Percentiles rank a stretch among this genome's conserved stretches.
Conservation (phyloP, 2,113 vertebrate species). For the Colossoma macropomum region DNA sequence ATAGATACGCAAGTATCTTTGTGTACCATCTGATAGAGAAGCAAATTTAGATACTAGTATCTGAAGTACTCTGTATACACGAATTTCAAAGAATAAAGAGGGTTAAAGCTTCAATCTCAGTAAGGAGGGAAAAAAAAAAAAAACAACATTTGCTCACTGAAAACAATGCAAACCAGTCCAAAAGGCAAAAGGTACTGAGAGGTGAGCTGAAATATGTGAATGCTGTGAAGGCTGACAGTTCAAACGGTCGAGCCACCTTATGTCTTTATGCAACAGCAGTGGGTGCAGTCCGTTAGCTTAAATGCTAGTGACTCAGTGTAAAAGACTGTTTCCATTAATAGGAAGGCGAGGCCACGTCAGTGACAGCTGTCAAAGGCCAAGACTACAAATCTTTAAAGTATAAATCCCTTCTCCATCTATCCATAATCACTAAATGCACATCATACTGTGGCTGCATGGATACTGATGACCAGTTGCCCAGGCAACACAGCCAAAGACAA, state of each 20-base stretch:
- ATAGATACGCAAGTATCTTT: constrained; percentile 5
- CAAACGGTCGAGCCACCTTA: too few species aligned
- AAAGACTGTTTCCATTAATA: neutral
- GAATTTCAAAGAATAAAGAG: neutral
- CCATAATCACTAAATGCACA: too few species aligned
- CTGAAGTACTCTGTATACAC: constrained; percentile 8
- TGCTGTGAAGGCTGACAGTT: neutral
- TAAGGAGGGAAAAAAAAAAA: neutral
- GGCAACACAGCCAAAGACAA: too few species aligned
- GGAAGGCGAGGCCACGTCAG: too few species aligned
- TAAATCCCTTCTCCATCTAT: too few species aligned
- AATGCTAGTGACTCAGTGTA: neutral
- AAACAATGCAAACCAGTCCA: neutral
- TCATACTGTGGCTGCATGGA: too few species aligned
- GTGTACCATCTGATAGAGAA: constrained; percentile 21
- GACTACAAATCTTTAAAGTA: too few species aligned
- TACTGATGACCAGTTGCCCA: too few species aligned
- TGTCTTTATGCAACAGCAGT: neutral
- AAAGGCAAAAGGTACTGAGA: neutral
- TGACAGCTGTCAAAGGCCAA: too few species aligned
- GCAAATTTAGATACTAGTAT: constrained; percentile 18
- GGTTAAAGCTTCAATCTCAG: neutral
- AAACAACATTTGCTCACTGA: neutral
- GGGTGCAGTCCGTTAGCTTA: constrained; percentile 4
- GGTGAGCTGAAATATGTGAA: neutral